A percentile compares a stretch with the other conserved stretches of the same genome.
Conservation (phyloP, 2,113 vertebrate species). For the Psilopsiagon aurifrons region DNA sequence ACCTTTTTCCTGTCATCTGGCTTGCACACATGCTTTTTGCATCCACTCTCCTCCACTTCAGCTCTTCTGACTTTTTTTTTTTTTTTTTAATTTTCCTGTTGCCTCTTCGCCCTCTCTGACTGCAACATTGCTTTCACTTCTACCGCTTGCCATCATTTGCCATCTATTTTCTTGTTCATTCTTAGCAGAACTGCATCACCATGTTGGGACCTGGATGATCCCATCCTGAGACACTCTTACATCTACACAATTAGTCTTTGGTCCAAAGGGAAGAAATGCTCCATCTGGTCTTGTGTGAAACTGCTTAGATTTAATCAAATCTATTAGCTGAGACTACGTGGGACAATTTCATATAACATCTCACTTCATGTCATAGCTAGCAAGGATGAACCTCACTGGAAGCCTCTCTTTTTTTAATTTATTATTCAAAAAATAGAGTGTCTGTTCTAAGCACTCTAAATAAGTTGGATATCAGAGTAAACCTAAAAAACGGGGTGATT, state of each 20-base stretch:
- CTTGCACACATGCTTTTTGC: neutral
- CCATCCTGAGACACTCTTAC: neutral
- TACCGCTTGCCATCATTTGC: neutral
- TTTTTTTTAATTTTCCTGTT: neutral
- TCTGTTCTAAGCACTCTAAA: neutral
- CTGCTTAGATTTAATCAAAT: neutral
- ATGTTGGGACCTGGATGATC: neutral
- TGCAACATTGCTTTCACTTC: neutral
- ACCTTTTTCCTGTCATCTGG: neutral
- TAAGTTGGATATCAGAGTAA: neutral
- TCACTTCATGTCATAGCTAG: neutral
- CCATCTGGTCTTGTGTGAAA: neutral
- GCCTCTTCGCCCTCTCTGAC: neutral
- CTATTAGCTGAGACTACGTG: neutral
- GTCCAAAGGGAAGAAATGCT: neutral
- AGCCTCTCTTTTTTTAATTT: neutral
- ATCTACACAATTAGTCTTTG: neutral
- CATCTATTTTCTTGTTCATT: neutral
- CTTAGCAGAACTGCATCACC: neutral
- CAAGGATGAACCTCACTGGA: neutral
- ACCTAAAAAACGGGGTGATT: rapidly evolving
- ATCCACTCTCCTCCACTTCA: neutral
- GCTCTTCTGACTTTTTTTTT: neutral
- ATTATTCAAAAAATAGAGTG: neutral
- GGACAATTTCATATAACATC: neutral